Evolutionary conservation across 53 echinoderm and acorn worm genomes (phyloP), one percentile per base, ranked within the genome.

Genomic region (Luidia sarsii): DNA sequence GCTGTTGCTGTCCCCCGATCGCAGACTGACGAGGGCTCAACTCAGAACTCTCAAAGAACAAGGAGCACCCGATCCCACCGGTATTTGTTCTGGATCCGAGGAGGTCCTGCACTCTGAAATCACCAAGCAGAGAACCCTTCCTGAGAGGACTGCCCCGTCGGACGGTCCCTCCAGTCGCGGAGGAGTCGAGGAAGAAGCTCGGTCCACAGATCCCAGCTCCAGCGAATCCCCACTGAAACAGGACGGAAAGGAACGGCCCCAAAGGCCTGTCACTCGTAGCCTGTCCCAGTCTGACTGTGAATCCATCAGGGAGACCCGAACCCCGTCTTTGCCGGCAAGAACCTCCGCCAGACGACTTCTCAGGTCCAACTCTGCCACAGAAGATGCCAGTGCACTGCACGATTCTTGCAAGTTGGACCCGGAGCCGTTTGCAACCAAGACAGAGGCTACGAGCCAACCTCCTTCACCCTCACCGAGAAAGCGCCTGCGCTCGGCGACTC

Each of bases 1-100:
- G 57, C 72, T 72, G 32, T 39, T 77, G 4, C 19, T 77, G 61
- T 77, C 77, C 48, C 77, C 77, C 32, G 77, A 77, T 77, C 77
- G 61, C 20, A 77, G 77, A 31, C 18, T 77, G 45, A 77, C 77
- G 11, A 34, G 77, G 25, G 34, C 77, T 11, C 77, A 77, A 33
- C 61, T 77, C 20, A 77, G 61, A 46, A 77, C 45, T 14, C 77
- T 77, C 3, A 43, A 45, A 10, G 29, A 46, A 3, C 48, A 28
- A 2, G 62, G 61, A 9, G 48, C 5, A 7, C 29, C 18, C 0
- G 77, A 43, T 27, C 29, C 31, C 30, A 77, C 29, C 30, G 61
- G 32, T 33, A 32, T 28, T 22, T n/a, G 25, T n/a, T n/a, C n/a
- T n/a, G n/a, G n/a, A n/a, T n/a, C n/a, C n/a, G n/a, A n/a, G n/a